Base-by-base conservation (phyloP, 2,888 invertebrate species). In the Acrocera orbiculus region DNA sequence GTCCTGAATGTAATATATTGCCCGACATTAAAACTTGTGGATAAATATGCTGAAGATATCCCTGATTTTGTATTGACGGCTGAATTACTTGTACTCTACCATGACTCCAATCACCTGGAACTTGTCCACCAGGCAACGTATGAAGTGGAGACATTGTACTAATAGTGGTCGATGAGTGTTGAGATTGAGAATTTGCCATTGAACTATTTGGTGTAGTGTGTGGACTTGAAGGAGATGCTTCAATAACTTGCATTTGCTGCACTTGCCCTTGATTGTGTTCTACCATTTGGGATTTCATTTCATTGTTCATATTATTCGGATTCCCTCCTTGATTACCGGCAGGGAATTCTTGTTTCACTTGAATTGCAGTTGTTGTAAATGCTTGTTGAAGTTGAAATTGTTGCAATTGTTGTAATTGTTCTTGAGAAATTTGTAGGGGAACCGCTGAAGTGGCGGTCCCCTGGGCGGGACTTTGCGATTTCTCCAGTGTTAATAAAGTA, bases 31-130 rank as follows among this genome's bases (percentile, higher is more conserved):
- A 57, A 39, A 87, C 81, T 50, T 79, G 83, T 1, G 79, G 70
- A 57, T 82, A 83, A 40, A 87, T 51, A 8, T 82, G 82, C 49
- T 76, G 81, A 31, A 86, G 58, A 50, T 85, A 83, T 3, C 77
- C 70, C 28, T 67, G 70, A 56, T 70, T 80, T 54, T 79, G 64
- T 30, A 80, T 55, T 2, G 79, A 79, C 38, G 75, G 75, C 47
- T 82, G 85, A 46, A 87, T 81, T 16, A 87, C 76, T 54, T 87
- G 86, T 20, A 87, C 76, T 5, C 78, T 66, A n/a, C 76, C 69
- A 42, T 76, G 74, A 34, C 73, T 69, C 69, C 76, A 73, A 48
- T 79, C 79, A 65, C 76, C 30, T 64, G 73, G 47, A 65, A 76
- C 49, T 29, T 68, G 69, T 0, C 65, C 66, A 0, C 66, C 64